Evolutionary conservation across 2,797 vertebrate genomes (phyloP).

Genomic region (Lutjanus argentimaculatus): DNA sequence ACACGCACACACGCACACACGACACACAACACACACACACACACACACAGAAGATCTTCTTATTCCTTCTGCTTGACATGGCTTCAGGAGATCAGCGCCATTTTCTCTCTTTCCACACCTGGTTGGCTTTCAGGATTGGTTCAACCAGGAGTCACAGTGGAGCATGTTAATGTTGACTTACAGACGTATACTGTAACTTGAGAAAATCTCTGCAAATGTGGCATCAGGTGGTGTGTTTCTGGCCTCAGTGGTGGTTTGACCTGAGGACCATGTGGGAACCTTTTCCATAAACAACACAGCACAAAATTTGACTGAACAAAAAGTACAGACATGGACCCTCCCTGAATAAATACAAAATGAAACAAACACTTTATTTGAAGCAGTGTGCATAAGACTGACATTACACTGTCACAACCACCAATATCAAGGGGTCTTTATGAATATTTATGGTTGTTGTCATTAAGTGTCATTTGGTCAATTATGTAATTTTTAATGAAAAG

Average conservation of each 20-base stretch:
- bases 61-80: constrained; percentile 55
- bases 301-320: background rate
- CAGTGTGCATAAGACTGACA: too few relatives aligned
- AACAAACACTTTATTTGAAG: too few relatives aligned
- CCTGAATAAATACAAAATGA: background rate
- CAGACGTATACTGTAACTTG: background rate
- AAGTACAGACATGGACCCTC: background rate
- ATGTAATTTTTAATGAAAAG: too few relatives aligned
- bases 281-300: background rate
- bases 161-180: constrained; percentile 45
- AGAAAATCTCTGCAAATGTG: background rate
- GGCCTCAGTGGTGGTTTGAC: constrained; percentile 8
- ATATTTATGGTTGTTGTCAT: too few relatives aligned
- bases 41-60: constrained; percentile 10
- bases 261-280: background rate
- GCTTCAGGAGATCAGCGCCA: constrained; percentile 53
- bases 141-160: constrained; percentile 50
- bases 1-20: constrained; percentile 10
- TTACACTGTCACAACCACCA: too few relatives aligned
- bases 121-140: constrained; percentile 61
- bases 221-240: constrained; percentile 20
- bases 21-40: constrained; percentile 11
- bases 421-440: too few relatives aligned
- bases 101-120: constrained; percentile 65
- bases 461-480: too few relatives aligned